Base-by-base conservation (phyloP, 2,113 vertebrate genomes). In the Rhinolophus ferrumequinum region DNA sequence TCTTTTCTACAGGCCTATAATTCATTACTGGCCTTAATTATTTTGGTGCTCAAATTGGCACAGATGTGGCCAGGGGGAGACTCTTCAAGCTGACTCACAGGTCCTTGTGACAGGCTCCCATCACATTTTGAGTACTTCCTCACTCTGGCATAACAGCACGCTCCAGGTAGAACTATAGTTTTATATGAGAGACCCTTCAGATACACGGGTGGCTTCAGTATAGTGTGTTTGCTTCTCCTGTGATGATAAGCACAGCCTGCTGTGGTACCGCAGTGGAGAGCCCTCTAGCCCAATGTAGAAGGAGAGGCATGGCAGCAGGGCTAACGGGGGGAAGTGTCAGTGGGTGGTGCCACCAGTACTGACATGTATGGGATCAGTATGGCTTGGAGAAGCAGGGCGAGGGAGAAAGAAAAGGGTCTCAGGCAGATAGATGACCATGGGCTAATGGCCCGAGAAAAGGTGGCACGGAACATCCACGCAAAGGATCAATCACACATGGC, bases 71-170 rank as follows among this genome's bases (percentile, higher is more conserved):
- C 66, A 85, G 16, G 67, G 10, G 70, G 8, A 82, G 15, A 16
- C 35, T 66, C 54, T 89, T 88, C 9, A 96, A 50, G 41, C 69
- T 88, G 54, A 83, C 41, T 94, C 60, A 30, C 56, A 52, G 35
- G n/a, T 54, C 69, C 64, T 96, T 82, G 41, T n/a, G 35, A 81
- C 15, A 30, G 66, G 21, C 11, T 93, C 50, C 16, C 76, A 69
- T 94, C 56, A 47, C 50, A 72, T 87, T 79, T 87, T 95, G 67
- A 90, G 52, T 93, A 83, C n/a, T 77, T 72, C 81, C n/a, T n/a
- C 6, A 52, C 52, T 82, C n/a, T 83, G 62, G 52, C 14, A 41
- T 88, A 90, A 67, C 18, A 84, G 8, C 41, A 41, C 8, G 21
- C 87, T 95, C 24, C 41, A 77, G 1, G 14, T 91, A 24, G 60